Evolutionary conservation across 2,888 invertebrate genomes (phyloP), one percentile per base, ranked within the genome.

Genomic region (Zhengitettix transpicula): DNA sequence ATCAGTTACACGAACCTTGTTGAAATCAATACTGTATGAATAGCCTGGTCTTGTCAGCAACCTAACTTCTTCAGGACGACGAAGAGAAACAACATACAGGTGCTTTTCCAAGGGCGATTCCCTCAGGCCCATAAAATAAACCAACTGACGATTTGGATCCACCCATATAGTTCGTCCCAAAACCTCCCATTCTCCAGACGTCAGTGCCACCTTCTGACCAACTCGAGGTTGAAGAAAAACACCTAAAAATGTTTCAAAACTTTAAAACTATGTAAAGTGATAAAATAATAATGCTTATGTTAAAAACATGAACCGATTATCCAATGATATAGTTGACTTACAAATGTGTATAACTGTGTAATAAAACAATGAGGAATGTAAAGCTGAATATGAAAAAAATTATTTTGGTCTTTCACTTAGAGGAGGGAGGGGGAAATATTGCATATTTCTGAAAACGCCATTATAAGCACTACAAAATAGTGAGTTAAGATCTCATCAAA

Each of bases 111-210:
- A 74, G 0, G 95, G 93, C 8, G 90, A 86, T 75, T 97, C 95
- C 65, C 86, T 85, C 62, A 93, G 77, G 8, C 89, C 96, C 68
- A 90, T 82, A 75, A 97, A 96, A 77, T 93, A 97, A 1, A 97
- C 87, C 61, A 95, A 76, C 61, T 85, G 81, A 64, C 84, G 79
- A 7, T 77, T 71, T 63, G 81, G 81, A 73, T 97, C 93, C 47
- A 96, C 87, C 91, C 94, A 95, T 58, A 96, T 78, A 73, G 85
- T 85, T 63, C 84, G 81, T 41, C 88, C 85, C 68, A 90, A 77
- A 16, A 95, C 90, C 73, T 93, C 94, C 95, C 95, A 96, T n/a
- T 92, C 89, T 0, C 95, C 96, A 14, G 81, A 80, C 0, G 95
- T 95, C 66, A 95, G 75, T 0, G 87, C 81, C 42, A 87, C 78